Evolutionary conservation across 2,113 vertebrate genomes (phyloP).

Genomic region (Aspidoscelis tigris): DNA sequence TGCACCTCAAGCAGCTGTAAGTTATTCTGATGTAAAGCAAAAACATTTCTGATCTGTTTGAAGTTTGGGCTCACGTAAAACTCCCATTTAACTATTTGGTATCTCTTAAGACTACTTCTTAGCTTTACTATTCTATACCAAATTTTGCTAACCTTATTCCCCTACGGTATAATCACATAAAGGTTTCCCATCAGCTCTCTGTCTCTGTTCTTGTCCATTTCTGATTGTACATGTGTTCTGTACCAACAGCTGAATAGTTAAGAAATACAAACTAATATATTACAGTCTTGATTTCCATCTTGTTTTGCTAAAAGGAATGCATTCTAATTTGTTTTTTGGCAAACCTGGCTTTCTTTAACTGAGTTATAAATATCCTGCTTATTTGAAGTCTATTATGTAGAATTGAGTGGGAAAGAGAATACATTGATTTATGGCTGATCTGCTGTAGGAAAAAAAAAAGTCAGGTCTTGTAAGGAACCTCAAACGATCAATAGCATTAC

Average conservation of each 20-base stretch:
- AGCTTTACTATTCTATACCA: no score
- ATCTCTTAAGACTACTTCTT: no score
- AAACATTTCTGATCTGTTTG: no score
- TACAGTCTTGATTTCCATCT: slow-evolving; percentile 26
- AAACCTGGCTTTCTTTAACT: slow-evolving; percentile 15
- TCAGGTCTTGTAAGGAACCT: slow-evolving; percentile 22
- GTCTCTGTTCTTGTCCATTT: no score
- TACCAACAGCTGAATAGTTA: background rate
- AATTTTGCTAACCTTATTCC: no score
- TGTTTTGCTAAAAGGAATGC: slow-evolving; percentile 5
- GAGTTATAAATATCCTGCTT: slow-evolving; percentile 9
- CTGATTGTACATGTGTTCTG: background rate
- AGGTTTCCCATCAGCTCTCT: no score
- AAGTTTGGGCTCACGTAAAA: no score
- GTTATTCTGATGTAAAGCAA: no score
- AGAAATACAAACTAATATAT: slow-evolving; percentile 24
- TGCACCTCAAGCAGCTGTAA: no score
- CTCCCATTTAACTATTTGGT: no score
- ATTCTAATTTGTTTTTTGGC: background rate
- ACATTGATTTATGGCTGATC: slow-evolving; percentile 12
- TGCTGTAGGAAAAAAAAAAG: background rate
- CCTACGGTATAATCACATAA: no score
- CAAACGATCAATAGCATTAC: slow-evolving; percentile 18
- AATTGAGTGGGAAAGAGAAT: background rate
- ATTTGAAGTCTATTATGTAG: slow-evolving; percentile 6